Percentiles rank a stretch among this genome's conserved stretches.
Conservation (phyloP, 1,140 invertebrate species). For the Wasmannia auropunctata region DNA sequence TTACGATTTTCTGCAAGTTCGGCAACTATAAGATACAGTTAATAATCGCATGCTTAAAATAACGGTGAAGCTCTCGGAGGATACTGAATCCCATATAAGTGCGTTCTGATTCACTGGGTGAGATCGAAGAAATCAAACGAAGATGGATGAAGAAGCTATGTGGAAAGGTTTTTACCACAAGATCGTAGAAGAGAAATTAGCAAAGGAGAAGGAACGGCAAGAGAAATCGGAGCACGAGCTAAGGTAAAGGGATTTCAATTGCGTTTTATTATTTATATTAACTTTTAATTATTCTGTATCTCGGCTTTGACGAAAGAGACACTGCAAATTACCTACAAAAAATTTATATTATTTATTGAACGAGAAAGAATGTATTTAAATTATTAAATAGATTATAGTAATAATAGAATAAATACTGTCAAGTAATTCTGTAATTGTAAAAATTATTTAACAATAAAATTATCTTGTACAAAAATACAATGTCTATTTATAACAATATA, state of each 20-base stretch:
- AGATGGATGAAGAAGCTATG: constrained; percentile 89
- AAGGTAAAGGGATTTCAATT: constrained; percentile 84
- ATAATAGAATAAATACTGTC: background rate
- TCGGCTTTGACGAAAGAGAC: background rate
- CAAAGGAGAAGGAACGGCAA: constrained; percentile 86
- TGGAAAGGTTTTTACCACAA: constrained; percentile 90
- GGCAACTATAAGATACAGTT: background rate
- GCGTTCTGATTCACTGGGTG: constrained; percentile 13
- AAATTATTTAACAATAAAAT: background rate
- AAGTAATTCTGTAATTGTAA: background rate
- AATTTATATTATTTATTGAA: background rate
- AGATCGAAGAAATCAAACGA: constrained; percentile 47
- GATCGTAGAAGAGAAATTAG: constrained; percentile 86
- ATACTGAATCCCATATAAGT: background rate
- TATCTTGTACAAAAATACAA: background rate
- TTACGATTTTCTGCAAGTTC: background rate
- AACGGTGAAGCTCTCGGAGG: background rate
- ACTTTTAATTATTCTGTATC: background rate
- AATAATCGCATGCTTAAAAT: background rate
- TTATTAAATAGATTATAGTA: background rate
- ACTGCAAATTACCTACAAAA: background rate
- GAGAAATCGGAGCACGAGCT: constrained; percentile 87
- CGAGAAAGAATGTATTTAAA: background rate
- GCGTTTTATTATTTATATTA: background rate
- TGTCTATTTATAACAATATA: background rate